These are phyloP conservation scores for Boloria selene DNA, from an alignment of 2,888 invertebrate species.

Conservation along the genomic window DNA sequence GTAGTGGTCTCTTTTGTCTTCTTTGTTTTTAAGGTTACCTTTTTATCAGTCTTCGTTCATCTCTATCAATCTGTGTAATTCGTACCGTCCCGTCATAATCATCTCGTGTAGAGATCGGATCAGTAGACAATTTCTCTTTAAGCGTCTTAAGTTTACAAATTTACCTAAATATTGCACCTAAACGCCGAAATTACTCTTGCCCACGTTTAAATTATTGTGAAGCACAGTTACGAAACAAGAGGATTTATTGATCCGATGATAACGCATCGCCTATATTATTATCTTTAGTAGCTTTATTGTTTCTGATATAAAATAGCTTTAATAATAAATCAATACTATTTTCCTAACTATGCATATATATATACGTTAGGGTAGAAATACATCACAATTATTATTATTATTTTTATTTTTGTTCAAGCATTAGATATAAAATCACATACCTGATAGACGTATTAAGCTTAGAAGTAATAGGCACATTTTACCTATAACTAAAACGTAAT, in stretches of 20 bases:
- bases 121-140: neutral
- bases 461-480: neutral
- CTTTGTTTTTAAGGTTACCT: too few species aligned
- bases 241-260: constrained; percentile 74
- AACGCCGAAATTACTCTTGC: constrained; percentile 21
- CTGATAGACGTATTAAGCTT: neutral
- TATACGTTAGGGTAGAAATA: too few species aligned
- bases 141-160: constrained; percentile 10
- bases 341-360: neutral
- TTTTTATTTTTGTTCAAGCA: neutral
- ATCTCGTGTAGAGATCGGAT: too few species aligned
- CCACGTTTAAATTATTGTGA: constrained; percentile 32
- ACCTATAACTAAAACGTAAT: neutral
- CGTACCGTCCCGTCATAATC: too few species aligned
- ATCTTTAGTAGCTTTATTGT: constrained; percentile 48
- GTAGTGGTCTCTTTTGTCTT: too few species aligned
- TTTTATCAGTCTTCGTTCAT: too few species aligned
- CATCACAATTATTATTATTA: too few species aligned
- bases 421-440: neutral
- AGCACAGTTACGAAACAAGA: constrained; percentile 53
- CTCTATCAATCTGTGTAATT: too few species aligned
- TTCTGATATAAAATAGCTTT: constrained; percentile 24
- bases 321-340: constrained; percentile 9
- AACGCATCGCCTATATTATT: constrained; percentile 70
- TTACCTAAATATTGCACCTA: constrained; percentile 14